These are phyloP conservation scores for Naja naja DNA, from an alignment of 2,113 vertebrate species.

Conservation along the genomic window DNA sequence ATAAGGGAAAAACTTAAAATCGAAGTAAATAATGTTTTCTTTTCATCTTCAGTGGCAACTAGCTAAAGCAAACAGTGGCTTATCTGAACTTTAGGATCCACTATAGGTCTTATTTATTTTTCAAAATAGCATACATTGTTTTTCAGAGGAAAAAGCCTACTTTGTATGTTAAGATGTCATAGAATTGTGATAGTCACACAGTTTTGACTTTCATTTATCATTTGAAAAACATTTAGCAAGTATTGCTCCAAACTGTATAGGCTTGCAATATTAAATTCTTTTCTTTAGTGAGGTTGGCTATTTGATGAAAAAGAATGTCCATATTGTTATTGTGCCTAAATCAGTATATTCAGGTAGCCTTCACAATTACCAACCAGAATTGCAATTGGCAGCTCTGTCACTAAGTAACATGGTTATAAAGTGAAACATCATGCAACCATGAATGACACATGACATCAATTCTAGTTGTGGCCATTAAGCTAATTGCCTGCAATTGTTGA, in stretches of 20 bases:
- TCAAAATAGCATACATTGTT: neutral
- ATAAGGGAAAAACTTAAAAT: neutral
- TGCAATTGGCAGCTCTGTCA: neutral
- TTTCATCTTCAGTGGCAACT: neutral
- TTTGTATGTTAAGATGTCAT: neutral
- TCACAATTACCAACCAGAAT: neutral
- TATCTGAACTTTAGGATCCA: neutral
- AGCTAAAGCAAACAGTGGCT: neutral
- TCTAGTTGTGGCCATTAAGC: neutral
- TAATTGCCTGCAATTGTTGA: neutral
- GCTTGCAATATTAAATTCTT: neutral
- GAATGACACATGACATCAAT: neutral
- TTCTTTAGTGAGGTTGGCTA: neutral
- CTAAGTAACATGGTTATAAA: neutral
- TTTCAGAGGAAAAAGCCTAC: neutral
- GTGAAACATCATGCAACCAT: neutral
- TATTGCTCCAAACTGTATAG: neutral
- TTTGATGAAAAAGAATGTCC: neutral
- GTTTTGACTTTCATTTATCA: neutral
- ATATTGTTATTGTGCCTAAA: neutral
- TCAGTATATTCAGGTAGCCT: neutral
- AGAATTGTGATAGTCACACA: neutral
- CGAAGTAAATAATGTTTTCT: neutral
- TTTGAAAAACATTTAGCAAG: neutral
- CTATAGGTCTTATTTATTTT: neutral